A percentile compares a stretch with the other conserved stretches of the same genome.
Conservation (phyloP, 2,888 invertebrate genomes). For the Resseliella maxima region DNA sequence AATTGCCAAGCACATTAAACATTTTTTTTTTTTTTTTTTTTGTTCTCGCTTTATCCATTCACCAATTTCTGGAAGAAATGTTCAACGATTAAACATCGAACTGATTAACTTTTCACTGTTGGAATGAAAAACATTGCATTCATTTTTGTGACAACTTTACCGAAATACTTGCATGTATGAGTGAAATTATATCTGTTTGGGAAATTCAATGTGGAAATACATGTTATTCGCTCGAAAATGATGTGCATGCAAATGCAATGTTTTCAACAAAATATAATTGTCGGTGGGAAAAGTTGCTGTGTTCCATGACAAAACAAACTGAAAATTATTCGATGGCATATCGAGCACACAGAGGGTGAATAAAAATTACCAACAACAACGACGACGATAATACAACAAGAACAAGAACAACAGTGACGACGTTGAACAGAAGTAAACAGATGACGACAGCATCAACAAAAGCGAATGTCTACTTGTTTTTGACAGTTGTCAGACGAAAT, state of each 20-base stretch:
- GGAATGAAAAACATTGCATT: neutral
- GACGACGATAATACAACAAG: no score
- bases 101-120: neutral
- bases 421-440: slow-evolving; percentile 13
- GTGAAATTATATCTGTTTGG: neutral
- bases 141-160: neutral
- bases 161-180: neutral
- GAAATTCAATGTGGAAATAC: neutral
- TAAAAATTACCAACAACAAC: no score
- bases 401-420: neutral
- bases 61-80: neutral
- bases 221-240: neutral
- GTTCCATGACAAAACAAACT: neutral
- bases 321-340: neutral
- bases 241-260: neutral
- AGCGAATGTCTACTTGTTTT: slow-evolving; percentile 60
- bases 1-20: neutral
- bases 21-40: neutral
- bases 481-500: slow-evolving; percentile 62
- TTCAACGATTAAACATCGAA: neutral
- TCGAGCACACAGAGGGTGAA: neutral
- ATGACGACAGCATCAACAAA: slow-evolving; percentile 53
- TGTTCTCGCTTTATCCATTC: neutral
- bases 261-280: neutral
- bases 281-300: neutral